phyloP scores from a whole-genome alignment of 2,797 vertebrate genomes.

The Rachycentron canadum region DNA sequence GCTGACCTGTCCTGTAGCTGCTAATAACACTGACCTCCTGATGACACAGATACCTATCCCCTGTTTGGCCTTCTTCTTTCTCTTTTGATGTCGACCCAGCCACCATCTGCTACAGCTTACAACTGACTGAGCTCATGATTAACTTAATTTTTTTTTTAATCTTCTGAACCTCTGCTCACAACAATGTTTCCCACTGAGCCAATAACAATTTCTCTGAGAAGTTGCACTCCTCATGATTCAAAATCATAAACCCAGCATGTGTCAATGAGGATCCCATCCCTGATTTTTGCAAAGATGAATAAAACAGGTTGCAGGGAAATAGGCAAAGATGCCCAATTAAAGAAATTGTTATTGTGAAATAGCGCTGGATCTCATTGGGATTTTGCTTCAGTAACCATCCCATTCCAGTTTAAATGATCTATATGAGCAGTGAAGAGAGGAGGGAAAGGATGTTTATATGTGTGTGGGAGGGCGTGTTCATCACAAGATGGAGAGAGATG shows the following conservation, averaged over 20 bases:
- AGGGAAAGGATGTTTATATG: slow-evolving; percentile 76
- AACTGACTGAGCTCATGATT: slow-evolving; percentile 75
- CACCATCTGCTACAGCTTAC: slow-evolving; percentile 39
- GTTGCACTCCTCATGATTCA: slow-evolving; percentile 77
- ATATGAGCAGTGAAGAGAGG: slow-evolving; percentile 78
- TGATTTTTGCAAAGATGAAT: slow-evolving; percentile 76
- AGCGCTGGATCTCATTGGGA: slow-evolving; percentile 70
- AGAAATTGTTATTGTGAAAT: slow-evolving; percentile 84
- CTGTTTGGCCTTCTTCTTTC: slow-evolving; percentile 21
- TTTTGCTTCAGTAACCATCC: slow-evolving; percentile 82
- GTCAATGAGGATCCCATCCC: slow-evolving; percentile 71
- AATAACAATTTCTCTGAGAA: slow-evolving; percentile 81
- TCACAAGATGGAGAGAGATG: slow-evolving; percentile 80
- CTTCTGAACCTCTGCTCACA: slow-evolving; percentile 71
- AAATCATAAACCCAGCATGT: slow-evolving; percentile 85
- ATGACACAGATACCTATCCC: slow-evolving; percentile 37
- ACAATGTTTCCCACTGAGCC: slow-evolving; percentile 76
- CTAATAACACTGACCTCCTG: slow-evolving; percentile 44
- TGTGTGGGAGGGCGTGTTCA: slow-evolving; percentile 79
- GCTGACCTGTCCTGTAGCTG: background rate
- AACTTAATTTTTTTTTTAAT: slow-evolving; percentile 65
- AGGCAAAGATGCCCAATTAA: slow-evolving; percentile 81
- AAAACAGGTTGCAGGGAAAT: slow-evolving; percentile 70
- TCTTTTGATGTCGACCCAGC: slow-evolving; percentile 35
- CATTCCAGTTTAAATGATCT: slow-evolving; percentile 83